Percentiles rank a stretch among this genome's conserved stretches.
These are phyloP conservation scores for Esox niger DNA, from an alignment of 2,113 vertebrate species.

Conservation along the genomic window DNA sequence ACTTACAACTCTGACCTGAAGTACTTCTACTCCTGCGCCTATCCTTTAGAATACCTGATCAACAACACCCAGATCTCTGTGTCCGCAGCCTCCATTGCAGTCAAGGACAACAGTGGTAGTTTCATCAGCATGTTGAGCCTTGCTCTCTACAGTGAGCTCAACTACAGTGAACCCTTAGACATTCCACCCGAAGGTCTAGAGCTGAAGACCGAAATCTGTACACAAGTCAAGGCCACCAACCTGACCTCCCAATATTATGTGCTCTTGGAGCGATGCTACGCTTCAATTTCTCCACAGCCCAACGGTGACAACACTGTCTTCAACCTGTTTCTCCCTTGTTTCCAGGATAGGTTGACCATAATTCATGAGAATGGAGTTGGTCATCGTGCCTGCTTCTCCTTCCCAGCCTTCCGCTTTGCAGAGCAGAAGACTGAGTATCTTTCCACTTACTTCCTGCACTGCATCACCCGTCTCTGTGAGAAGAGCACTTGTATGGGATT, in stretches of 20 bases:
- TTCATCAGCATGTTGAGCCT: conserved; percentile 74
- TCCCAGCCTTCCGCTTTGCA: conserved; percentile 67
- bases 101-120: conserved; percentile 72
- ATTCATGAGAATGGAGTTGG: conserved; percentile 66
- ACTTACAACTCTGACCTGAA: conserved; percentile 70
- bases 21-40: conserved; percentile 75
- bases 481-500: too few relatives aligned
- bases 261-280: conserved; percentile 73
- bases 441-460: too few relatives aligned
- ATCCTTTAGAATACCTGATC: conserved; percentile 71
- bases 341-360: conserved; percentile 56
- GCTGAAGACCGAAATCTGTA: conserved; percentile 66
- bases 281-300: conserved; percentile 61
- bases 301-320: conserved; percentile 68
- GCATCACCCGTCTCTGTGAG: too few relatives aligned
- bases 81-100: conserved; percentile 62
- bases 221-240: conserved; percentile 72
- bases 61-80: conserved; percentile 73
- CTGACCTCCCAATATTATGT: conserved; percentile 70
- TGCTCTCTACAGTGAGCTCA: conserved; percentile 54
- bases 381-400: conserved; percentile 68
- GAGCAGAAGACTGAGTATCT: too few relatives aligned
- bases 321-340: conserved; percentile 71
- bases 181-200: conserved; percentile 62
- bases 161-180: conserved; percentile 36